Base-by-base conservation (phyloP, 2,888 invertebrate genomes). In the Hipparchia semele region DNA sequence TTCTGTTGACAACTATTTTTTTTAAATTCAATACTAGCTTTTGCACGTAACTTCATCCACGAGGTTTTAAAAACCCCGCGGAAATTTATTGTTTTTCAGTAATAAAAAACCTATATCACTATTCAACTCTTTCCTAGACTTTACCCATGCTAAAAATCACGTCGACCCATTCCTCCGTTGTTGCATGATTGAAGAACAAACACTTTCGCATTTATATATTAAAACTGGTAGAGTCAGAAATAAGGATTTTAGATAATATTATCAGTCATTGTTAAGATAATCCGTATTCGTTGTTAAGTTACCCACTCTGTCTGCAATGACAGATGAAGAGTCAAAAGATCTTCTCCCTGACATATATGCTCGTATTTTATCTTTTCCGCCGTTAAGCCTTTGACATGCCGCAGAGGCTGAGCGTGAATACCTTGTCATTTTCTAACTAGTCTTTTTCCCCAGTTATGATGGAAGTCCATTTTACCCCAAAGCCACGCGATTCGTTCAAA, bases 401-500 rank as follows among this genome's bases (percentile, higher is more conserved):
- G 13, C 23, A 13, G 58, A 23, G 23, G 13, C 13, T 58, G 23
- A 58, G 58, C 58, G 23, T 23, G 58, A 58, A 23, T 23, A 23
- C 8, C 58, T 2, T 58, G n/a, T 61, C 62, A 49, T 64, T 68
- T 58, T 13, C 39, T 58, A 51, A 51, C 45, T 56, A 59, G 39
- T 51, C 59, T 66, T 59, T 72, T 66, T 73, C 45, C 62, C 9
- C 46, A 51, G 65, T 51, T 67, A 64, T 62, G 68, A 68, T 71
- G 51, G 46, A 68, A 70, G 59, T 68, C 62, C 51, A 67, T 66
- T 58, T 66, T 23, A 54, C 68, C 68, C 64, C n/a, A 64, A 68
- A 74, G 71, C 68, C 68, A 71, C n/a, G 60, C 58, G 49, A 71
- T 74, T 71, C 71, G 68, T 71, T 69, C 65, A 65, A 66, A 75